Evolutionary conservation across 2,113 vertebrate species (phyloP), one percentile per base, ranked within the genome.

Genomic region (Callionymus lyra): DNA sequence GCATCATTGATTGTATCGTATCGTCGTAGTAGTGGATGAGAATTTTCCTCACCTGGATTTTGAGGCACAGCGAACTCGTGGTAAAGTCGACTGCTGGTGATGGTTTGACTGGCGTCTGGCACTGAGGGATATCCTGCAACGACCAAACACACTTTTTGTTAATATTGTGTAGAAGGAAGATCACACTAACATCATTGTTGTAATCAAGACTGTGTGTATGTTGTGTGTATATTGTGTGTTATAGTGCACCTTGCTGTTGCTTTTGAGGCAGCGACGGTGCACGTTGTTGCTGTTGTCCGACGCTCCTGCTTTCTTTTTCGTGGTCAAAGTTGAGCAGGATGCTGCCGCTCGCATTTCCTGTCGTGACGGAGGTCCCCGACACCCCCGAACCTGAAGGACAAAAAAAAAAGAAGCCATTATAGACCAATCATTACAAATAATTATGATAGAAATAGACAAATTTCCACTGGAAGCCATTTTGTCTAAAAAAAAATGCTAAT

Each of bases 61-160:
- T 81, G 81, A 52, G 76, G 76, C 48, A 80, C 76, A 49, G 79
- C 73, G 4, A 85, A 84, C 68, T 84, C 64, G 10, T 81, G 76
- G 63, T 63, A 76, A 44, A 70, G 62, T 16, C 17, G 59, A 50
- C 68, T 70, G 66, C 52, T 77, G 64, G 69, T 59, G 44, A 52
- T 38, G 48, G 32, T 53, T 51, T 70, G 61, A 32, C 46, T 74
- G 34, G 62, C 33, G 17, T 84, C 77, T 44, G 71, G 59, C 63
- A 74, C 70, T 58, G 77, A 56, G 43, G 72, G 70, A 66, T 70
- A 74, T 61, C 72, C 81, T 82, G 58, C 36, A 51, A 39, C 42
- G 33, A 18, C 6, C 16, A 10, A 8, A 8, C 10, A 17, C 17
- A 19, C 1, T 1, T 42, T 31, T 31, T 31, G n/a, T n/a, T n/a